These are phyloP conservation scores for Carterocephalus palaemon DNA, from an alignment of 2,888 invertebrate species.

Conservation along the genomic window DNA sequence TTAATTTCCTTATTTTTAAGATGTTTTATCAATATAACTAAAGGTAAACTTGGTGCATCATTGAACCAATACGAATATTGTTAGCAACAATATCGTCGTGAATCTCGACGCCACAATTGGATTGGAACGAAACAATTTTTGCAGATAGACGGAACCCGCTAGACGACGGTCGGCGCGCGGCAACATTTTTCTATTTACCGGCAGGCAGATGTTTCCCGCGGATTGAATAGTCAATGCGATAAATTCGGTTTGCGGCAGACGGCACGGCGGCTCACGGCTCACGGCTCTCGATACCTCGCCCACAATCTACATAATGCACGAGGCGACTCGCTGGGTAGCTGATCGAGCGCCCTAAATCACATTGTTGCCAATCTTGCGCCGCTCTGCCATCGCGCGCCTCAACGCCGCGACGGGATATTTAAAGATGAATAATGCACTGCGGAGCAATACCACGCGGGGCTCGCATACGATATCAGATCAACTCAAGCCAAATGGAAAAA, in stretches of 20 bases:
- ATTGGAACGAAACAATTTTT: constrained; percentile 17
- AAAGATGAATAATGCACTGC: constrained; percentile 22
- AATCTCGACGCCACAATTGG: constrained; percentile 10
- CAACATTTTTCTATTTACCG: constrained; percentile 51
- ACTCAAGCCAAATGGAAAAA: constrained; percentile 1
- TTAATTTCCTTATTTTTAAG: too few species aligned
- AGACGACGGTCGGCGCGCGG: constrained; percentile 26
- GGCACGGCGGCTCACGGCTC: constrained; percentile 43
- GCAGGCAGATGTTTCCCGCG: constrained; percentile 64
- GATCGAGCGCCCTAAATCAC: constrained; percentile 32
- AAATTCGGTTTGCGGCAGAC: constrained; percentile 68
- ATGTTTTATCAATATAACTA: too few species aligned
- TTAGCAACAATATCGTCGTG: too few species aligned
- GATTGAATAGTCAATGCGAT: constrained; percentile 75
- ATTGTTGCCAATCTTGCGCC: constrained; percentile 33
- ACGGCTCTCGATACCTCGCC: constrained; percentile 37
- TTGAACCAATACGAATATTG: too few species aligned
- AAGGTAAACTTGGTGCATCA: too few species aligned
- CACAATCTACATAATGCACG: constrained; percentile 72
- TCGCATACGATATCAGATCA: constrained; percentile 18
- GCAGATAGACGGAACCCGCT: constrained; percentile 37
- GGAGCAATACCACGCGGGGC: constrained; percentile 13
- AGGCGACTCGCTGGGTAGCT: constrained; percentile 30
- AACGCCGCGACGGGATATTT: constrained; percentile 14
- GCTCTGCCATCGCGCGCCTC: constrained; percentile 16